phyloP scores from a whole-genome alignment of 2,113 vertebrate species.

The Lophochroa leadbeateri region DNA sequence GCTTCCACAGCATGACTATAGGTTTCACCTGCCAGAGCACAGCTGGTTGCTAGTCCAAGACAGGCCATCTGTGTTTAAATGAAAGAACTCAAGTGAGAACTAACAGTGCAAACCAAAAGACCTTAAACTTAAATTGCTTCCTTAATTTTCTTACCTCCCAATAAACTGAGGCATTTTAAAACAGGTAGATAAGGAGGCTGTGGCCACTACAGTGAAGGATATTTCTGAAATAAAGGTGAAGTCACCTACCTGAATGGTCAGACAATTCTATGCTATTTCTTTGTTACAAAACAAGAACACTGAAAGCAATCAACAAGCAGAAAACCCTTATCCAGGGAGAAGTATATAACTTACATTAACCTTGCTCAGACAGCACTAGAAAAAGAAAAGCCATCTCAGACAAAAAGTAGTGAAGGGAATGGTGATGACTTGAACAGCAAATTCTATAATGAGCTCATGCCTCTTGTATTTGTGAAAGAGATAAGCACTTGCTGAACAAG shows the following conservation, averaged over 20 bases:
- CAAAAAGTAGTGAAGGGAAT: not conserved
- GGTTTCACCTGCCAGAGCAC: not conserved
- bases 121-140: not conserved
- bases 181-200: not conserved
- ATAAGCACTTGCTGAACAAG: conserved; percentile 19
- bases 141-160: not conserved
- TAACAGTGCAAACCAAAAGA: not conserved
- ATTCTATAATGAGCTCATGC: conserved; percentile 12
- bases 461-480: conserved; percentile 20
- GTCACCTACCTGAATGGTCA: not conserved
- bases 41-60: not conserved
- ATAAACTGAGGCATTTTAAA: not conserved
- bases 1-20: rapidly evolving
- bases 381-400: not conserved
- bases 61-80: not conserved
- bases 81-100: not conserved
- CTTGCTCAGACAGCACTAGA: not conserved
- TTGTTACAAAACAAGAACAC: not conserved
- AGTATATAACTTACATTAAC: not conserved
- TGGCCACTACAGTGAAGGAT: not conserved
- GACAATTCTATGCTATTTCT: not conserved
- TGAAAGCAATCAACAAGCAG: not conserved
- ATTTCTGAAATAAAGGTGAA: not conserved
- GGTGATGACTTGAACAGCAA: not conserved
- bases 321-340: not conserved